phyloP scores from a whole-genome alignment of 1,140 invertebrate genomes.

The Hyles euphorbiae region DNA sequence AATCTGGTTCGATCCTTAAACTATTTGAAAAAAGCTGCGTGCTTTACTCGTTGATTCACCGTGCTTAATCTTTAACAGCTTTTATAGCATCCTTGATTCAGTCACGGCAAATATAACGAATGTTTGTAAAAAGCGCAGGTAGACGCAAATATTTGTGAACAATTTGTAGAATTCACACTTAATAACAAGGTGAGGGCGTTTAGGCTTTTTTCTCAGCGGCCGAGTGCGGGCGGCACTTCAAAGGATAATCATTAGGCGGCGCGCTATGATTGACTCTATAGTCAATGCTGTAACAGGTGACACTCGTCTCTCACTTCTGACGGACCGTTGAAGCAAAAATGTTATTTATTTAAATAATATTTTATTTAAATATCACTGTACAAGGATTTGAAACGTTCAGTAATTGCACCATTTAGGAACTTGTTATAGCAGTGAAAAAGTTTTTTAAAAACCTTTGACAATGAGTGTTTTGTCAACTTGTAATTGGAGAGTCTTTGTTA shows the following conservation, averaged over 20 bases:
- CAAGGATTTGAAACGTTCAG: too few relatives aligned
- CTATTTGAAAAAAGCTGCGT: background rate
- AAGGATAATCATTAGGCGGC: conserved; percentile 59
- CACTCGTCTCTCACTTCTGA: conserved; percentile 5
- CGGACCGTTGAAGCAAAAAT: too few relatives aligned
- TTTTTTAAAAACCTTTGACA: too few relatives aligned
- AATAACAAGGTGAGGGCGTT: conserved; percentile 59
- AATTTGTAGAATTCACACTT: conserved; percentile 74
- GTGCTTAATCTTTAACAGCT: conserved; percentile 47
- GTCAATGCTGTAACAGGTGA: conserved; percentile 38
- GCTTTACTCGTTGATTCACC: conserved; percentile 35
- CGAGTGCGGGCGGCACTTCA: conserved; percentile 41
- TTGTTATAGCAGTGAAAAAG: too few relatives aligned
- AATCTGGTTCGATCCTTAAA: background rate
- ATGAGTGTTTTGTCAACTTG: too few relatives aligned
- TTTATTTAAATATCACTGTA: too few relatives aligned
- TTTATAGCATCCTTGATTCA: conserved; percentile 56
- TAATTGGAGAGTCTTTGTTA: too few relatives aligned
- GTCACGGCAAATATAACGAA: conserved; percentile 60
- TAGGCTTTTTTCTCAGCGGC: conserved; percentile 31
- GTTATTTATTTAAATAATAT: too few relatives aligned
- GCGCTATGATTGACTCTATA: conserved; percentile 56
- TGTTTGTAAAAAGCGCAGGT: conserved; percentile 63
- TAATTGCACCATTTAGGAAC: too few relatives aligned
- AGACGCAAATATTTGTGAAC: conserved; percentile 75